phyloP scores from a whole-genome alignment of 2,113 vertebrate genomes.

The Ceratotherium simum region DNA sequence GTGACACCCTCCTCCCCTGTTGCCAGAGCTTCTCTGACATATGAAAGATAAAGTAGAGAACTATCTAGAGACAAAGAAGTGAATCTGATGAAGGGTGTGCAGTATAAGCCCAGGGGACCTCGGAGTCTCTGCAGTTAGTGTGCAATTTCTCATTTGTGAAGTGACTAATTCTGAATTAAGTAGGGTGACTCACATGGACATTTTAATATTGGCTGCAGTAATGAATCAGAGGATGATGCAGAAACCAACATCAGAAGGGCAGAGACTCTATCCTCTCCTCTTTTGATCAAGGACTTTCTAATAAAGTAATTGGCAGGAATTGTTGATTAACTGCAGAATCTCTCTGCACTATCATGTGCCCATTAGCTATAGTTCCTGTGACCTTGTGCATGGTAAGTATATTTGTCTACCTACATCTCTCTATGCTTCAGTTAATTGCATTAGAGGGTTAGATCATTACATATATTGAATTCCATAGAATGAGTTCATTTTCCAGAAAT shows the following conservation, averaged over 20 bases:
- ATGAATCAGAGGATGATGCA: background rate
- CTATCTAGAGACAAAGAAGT: background rate
- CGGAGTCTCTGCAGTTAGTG: background rate
- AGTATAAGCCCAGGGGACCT: background rate
- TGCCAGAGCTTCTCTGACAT: background rate
- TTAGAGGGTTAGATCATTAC: background rate
- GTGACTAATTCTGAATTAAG: background rate
- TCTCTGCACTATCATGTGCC: background rate
- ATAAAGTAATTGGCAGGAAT: background rate
- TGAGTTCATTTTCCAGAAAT: background rate
- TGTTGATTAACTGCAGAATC: background rate
- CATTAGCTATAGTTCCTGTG: background rate
- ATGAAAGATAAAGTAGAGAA: background rate
- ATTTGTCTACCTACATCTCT: background rate
- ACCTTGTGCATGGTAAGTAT: rapidly evolving
- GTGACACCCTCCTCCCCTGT: background rate
- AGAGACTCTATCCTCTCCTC: background rate
- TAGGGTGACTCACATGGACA: background rate
- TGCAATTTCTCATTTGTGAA: background rate
- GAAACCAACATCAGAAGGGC: background rate
- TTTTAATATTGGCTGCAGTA: background rate
- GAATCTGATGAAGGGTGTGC: background rate
- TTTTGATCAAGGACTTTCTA: background rate
- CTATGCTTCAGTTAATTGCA: background rate
- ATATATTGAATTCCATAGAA: background rate